A percentile compares a stretch with the other conserved stretches of the same genome.
phyloP scores from a whole-genome alignment of 2,888 invertebrate genomes.

The Tortrix viridana region DNA sequence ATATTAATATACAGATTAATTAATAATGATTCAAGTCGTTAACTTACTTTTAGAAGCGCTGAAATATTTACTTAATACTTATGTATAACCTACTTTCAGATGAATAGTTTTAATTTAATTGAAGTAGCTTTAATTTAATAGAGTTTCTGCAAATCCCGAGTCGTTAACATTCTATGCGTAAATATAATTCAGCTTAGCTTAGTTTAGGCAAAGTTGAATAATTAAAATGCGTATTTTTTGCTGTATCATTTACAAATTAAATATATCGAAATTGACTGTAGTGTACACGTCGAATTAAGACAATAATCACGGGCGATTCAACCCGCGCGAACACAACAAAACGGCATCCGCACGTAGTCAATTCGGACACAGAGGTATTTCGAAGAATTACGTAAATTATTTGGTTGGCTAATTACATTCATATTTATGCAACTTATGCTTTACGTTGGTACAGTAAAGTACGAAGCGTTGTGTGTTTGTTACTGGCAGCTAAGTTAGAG shows the following conservation, averaged over 20 bases:
- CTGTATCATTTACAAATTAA: background rate
- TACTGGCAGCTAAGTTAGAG: slow-evolving; percentile 28
- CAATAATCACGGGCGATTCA: slow-evolving; percentile 1
- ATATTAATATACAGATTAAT: too few relatives aligned
- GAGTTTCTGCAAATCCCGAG: too few relatives aligned
- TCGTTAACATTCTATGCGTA: too few relatives aligned
- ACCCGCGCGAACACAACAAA: background rate
- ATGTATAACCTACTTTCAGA: too few relatives aligned
- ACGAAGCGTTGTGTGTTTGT: background rate
- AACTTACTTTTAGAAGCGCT: too few relatives aligned
- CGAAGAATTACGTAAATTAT: background rate
- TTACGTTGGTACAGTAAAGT: background rate
- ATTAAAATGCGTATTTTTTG: too few relatives aligned
- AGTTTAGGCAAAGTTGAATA: too few relatives aligned
- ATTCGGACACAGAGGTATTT: background rate
- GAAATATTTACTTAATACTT: too few relatives aligned
- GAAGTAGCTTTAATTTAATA: too few relatives aligned
- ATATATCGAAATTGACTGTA: background rate
- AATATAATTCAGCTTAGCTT: too few relatives aligned
- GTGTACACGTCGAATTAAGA: background rate
- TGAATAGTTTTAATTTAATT: too few relatives aligned
- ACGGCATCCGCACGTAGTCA: background rate
- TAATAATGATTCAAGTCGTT: too few relatives aligned
- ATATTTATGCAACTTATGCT: background rate
- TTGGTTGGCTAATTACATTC: background rate